phyloP scores from a whole-genome alignment of 1,140 invertebrate genomes.

The Leptoteleia sp. region DNA sequence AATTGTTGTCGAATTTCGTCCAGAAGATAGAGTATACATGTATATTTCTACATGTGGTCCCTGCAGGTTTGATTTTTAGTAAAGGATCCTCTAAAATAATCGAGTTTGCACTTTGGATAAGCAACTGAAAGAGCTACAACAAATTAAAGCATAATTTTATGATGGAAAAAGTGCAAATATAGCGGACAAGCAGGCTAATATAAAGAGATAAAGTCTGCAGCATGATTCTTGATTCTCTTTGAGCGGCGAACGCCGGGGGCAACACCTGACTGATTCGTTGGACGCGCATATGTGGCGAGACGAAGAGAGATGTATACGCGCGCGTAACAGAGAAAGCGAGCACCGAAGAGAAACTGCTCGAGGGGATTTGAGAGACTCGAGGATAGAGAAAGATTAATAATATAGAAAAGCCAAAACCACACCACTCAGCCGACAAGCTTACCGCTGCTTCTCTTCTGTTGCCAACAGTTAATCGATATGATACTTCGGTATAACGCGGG shows the following conservation, averaged over 20 bases:
- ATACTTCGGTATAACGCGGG: constrained; percentile 78
- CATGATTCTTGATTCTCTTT: constrained; percentile 72
- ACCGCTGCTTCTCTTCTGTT: constrained; percentile 77
- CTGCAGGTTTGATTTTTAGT: too few species aligned
- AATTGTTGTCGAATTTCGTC: too few species aligned
- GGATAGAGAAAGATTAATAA: constrained; percentile 79
- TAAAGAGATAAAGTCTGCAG: constrained; percentile 57
- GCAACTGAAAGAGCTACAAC: constrained; percentile 8
- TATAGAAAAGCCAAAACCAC: constrained; percentile 79
- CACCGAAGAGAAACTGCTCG: constrained; percentile 62
- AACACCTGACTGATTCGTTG: constrained; percentile 76
- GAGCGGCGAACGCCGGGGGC: constrained; percentile 71
- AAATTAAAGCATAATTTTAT: constrained; percentile 27
- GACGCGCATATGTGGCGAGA: constrained; percentile 69
- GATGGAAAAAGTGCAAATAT: constrained; percentile 28
- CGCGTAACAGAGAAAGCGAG: constrained; percentile 50
- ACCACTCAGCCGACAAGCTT: constrained; percentile 67
- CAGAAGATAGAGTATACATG: too few species aligned
- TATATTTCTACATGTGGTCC: too few species aligned
- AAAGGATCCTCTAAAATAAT: too few species aligned
- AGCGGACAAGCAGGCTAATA: constrained; percentile 32
- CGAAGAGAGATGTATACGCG: too few species aligned
- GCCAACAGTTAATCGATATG: constrained; percentile 81
- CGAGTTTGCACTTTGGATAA: constrained; percentile 3
- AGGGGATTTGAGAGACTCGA: constrained; percentile 44